Conservation (phyloP, 2,888 invertebrate genomes). For the Nephrotoma flavescens region DNA sequence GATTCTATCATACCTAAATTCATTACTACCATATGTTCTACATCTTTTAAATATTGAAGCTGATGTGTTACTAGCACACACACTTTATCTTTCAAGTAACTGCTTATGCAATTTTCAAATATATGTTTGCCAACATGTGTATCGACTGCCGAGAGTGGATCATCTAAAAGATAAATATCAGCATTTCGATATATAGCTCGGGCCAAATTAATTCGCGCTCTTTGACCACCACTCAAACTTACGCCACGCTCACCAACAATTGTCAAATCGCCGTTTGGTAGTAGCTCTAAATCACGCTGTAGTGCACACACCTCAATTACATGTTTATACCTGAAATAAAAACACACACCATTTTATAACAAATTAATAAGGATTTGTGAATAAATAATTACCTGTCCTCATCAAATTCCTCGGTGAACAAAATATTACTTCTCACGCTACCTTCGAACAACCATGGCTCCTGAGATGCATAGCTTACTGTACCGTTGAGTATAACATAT, state of each 20-base stretch:
- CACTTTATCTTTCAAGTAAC: slow-evolving; percentile 36
- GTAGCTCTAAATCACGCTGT: slow-evolving; percentile 48
- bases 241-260: slow-evolving; percentile 65
- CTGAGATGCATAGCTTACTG: slow-evolving; percentile 61
- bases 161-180: slow-evolving; percentile 55
- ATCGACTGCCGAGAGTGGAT: slow-evolving; percentile 58
- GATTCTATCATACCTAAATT: slow-evolving; percentile 33
- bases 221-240: slow-evolving; percentile 65
- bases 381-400: slow-evolving; percentile 31
- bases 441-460: slow-evolving; percentile 71
- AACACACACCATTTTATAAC: neutral
- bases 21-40: slow-evolving; percentile 38
- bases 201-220: slow-evolving; percentile 62
- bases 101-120: slow-evolving; percentile 45
- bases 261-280: slow-evolving; percentile 57
- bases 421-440: slow-evolving; percentile 80
- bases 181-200: slow-evolving; percentile 64
- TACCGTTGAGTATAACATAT: slow-evolving; percentile 42
- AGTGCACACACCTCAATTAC: slow-evolving; percentile 43
- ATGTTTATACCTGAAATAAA: slow-evolving; percentile 46
- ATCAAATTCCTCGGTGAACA: slow-evolving; percentile 64
- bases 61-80: slow-evolving; percentile 57
- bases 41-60: slow-evolving; percentile 43
- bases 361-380: neutral
- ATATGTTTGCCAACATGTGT: slow-evolving; percentile 48